Evolutionary conservation across 2,113 vertebrate genomes (phyloP), one percentile per base, ranked within the genome.

Genomic region (Atractosteus spatula): DNA sequence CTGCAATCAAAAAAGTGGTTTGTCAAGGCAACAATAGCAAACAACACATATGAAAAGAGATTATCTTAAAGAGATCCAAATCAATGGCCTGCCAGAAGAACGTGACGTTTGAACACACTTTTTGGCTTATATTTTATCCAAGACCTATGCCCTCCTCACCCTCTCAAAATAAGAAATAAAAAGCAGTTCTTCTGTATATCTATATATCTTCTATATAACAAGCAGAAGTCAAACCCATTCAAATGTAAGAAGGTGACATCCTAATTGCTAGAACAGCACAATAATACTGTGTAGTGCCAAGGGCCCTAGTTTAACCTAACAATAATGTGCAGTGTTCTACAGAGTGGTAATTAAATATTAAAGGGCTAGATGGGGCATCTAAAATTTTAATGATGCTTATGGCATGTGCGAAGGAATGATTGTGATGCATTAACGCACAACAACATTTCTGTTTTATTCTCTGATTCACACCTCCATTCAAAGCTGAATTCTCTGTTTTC

Each of bases 301-400:
- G 66, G 75, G 72, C 75, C 79, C 69, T 74, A 76, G 81, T 85
- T 85, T 81, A 85, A 83, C 79, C 71, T 78, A 70, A 77, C n/a
- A 13, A 81, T 83, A 77, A 79, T 76, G 55, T 17, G 59, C 43
- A 41, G 63, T 70, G 68, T 79, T 84, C 76, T 79, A 84, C 83
- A 74, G 71, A 83, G 78, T 45, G 61, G 71, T 83, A 81, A 86
- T 89, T 76, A 89, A 89, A 89, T 87, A 89, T 88, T 88, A 82
- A 84, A 79, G 65, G 82, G 81, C 82, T 72, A 76, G 85, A 80
- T 64, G 65, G 63, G 72, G 81, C 77, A 78, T 79, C 73, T 86
- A 78, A 78, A 88, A 87, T 90, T 86, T 91, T 91, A 90, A 91
- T 90, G 87, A 90, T 71, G 82, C 81, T 81, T 79, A 79, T 77